Base-by-base conservation (phyloP, 2,113 vertebrate genomes). In the Eidolon helvum region DNA sequence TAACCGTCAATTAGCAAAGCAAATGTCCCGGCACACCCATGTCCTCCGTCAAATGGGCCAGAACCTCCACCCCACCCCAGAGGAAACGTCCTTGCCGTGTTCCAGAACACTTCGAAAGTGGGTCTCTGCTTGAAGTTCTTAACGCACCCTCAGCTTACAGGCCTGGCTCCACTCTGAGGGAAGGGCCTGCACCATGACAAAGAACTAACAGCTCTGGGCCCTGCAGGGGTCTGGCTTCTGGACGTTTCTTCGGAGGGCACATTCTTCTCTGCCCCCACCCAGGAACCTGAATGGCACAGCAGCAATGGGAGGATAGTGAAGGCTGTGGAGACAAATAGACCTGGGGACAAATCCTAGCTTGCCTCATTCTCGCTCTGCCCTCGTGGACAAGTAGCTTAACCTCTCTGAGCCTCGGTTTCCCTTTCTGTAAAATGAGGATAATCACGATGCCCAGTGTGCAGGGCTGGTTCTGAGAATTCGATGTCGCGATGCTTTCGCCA, bases 401-500 rank as follows among this genome's bases (percentile, higher is more conserved):
- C 48, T 78, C 69, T 75, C 90, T 45, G 87, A 43, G 55, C 24
- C 72, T 87, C 80, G 0, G 35, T 65, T 35, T 93, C 40, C 63
- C 90, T 43, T 79, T 71, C 77, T 7, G 21, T 61, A 65, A 40
- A 86, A 45, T 22, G 66, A 10, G 10, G 18, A 4, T 21, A 8
- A 16, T 33, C 19, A 55, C 7, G 7, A 50, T 3, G 5, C 28
- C 19, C 50, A 7, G 1, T 14, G 9, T 2, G 12, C 10, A 5
- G 48, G 48, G 79, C 43, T 11, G 19, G 14, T 63, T 38, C 78
- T 43, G 78, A 86, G 93, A 53, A 40, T 5, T 14, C 0, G 0
- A 8, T 6, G 40, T 33, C 7, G 0, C 2, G 5, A 3, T 0
- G 0, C 11, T 7, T 7, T 5, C 10, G 1, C 11, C 18, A 9